Base-by-base conservation (phyloP, 1,140 invertebrate genomes). In the Penaeus chinensis region DNA sequence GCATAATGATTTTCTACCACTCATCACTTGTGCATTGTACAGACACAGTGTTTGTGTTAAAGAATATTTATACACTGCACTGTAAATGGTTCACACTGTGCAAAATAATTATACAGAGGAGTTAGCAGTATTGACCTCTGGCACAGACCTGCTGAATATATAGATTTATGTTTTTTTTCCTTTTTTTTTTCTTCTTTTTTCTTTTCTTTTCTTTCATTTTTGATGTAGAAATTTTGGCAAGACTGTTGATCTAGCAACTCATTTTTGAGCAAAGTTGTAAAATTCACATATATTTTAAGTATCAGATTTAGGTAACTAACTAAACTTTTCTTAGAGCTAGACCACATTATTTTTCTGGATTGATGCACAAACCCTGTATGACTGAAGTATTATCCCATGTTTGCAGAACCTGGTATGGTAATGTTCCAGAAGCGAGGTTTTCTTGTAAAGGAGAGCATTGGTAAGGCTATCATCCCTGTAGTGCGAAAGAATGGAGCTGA, bases 371-470 rank as follows among this genome's bases (percentile, higher is more conserved):
- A 54, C 7, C 10, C 16, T 16, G 16, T 16, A 54, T 54, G 8
- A 54, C 54, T 54, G 10, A 54, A 13, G 16, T 54, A 54, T 13
- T 54, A 54, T 54, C 54, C 77, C 16, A 77, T 90, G 85, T 90
- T 91, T 91, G 16, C 90, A 95, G 94, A 94, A 90, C 95, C 95
- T 82, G 95, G 95, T 42, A 92, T 93, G n/a, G 90, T 95, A 61
- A 92, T 93, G 81, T 95, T 95, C 91, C 92, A 93, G 47, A 94
- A 94, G 90, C 92, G 95, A 80, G 94, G 94, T 89, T 91, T 94
- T 42, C 89, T 95, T 24, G 94, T 95, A 79, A 94, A 95, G 91
- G 95, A 95, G 91, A 95, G 94, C 89, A 92, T 93, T 77, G 94
- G 94, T 0, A 91, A 91, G 19, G 94, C 94, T 3, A 88, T 91